Evolutionary conservation across 2,113 vertebrate species (phyloP), one percentile per base, ranked within the genome.

Genomic region (Zosterops pallidus): DNA sequence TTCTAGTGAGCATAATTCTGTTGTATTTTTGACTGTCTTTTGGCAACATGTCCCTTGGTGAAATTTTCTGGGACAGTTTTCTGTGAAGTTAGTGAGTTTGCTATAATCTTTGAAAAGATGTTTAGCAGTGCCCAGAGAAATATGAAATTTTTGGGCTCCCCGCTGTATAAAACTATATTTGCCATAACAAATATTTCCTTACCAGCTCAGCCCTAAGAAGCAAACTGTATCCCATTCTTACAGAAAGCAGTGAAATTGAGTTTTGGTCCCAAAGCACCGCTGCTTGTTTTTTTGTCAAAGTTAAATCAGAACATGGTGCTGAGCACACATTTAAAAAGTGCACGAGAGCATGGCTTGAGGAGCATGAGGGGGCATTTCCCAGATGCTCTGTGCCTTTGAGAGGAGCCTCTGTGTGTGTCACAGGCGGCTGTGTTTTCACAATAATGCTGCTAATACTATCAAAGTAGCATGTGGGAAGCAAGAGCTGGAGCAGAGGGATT

Each of bases 341-440:
- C 92, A 96, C 1, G 3, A 39, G 85, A 86, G 86, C 88, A 59
- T 53, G 37, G 62, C 82, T 60, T 31, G 68, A 83, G 90, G 74
- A 92, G 78, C 64, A 83, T 0, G 10, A 92, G 79, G 44, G 39
- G 71, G 23, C 5, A 44, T 47, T 37, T 96, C 47, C 76, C 93
- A 94, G 68, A 74, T 93, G 74, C 75, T 7, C 47, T 41, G 75
- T 44, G 60, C 64, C 55, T 78, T 75, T 81, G 71, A 96, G 92
- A 78, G 47, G 47, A 90, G 90, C 46, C 88, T 93, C 17, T 68
- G 76, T 71, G 59, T 68, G 95, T 68, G 95, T 94, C 93, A 96
- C 96, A 96, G 83, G 17, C 0, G 71, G 76, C 92, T 96, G 95
- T 97, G 92, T 46, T 95, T 94, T 24, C 90, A 96, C 92, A 97